phyloP scores from a whole-genome alignment of 2,113 vertebrate genomes.

The Lanius collurio region DNA sequence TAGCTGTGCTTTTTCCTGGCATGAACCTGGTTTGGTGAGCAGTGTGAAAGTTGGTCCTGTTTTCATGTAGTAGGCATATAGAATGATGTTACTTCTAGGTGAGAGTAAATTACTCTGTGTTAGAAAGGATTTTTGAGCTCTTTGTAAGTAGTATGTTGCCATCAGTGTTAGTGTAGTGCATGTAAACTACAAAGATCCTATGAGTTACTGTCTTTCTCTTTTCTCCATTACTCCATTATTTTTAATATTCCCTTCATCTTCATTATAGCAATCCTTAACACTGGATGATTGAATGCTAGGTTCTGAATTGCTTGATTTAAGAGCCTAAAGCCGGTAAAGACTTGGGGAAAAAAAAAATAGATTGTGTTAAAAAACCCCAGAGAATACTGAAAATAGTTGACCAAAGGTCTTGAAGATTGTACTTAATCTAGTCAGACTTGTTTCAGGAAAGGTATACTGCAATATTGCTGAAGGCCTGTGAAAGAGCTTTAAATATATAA shows the following conservation, averaged over 20 bases:
- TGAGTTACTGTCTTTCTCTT: neutral
- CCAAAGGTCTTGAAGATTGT: neutral
- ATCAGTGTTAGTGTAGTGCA: neutral
- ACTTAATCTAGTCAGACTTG: neutral
- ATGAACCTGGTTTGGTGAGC: neutral
- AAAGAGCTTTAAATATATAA: neutral
- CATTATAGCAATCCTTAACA: neutral
- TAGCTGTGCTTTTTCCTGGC: neutral
- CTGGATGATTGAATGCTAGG: neutral
- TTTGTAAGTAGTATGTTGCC: neutral
- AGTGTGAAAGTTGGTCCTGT: neutral
- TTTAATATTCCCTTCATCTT: neutral
- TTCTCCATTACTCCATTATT: neutral
- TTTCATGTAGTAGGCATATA: neutral
- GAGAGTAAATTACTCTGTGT: neutral
- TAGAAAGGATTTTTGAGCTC: neutral
- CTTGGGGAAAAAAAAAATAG: neutral
- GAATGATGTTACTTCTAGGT: neutral
- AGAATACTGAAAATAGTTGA: neutral
- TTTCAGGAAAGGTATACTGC: neutral
- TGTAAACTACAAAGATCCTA: neutral
- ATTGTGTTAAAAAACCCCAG: neutral
- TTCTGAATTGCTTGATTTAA: slow-evolving; percentile 6
- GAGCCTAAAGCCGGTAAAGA: neutral
- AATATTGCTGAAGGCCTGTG: neutral